Evolutionary conservation across 2,113 vertebrate species (phyloP).

Genomic region (Xenus cinereus): DNA sequence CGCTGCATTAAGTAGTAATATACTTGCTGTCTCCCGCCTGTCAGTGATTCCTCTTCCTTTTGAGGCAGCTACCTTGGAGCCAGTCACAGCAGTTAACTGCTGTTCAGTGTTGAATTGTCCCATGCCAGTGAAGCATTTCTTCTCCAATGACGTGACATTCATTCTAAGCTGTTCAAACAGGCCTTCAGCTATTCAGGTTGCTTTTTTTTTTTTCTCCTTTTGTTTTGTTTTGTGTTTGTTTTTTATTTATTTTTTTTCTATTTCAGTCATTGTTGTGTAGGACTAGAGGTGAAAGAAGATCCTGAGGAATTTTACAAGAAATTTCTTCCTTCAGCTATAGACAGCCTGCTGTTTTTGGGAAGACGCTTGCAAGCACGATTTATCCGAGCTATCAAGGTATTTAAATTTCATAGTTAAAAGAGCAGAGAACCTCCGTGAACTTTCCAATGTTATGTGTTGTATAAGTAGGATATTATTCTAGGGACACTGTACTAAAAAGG

Average conservation of each 20-base stretch:
- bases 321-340: conserved; percentile 78
- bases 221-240: too few species aligned
- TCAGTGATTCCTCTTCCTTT: background rate
- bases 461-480: background rate
- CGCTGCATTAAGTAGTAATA: background rate
- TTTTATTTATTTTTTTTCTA: background rate
- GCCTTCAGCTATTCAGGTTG: background rate
- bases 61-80: conserved; percentile 27
- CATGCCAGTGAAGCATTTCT: conserved; percentile 34
- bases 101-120: conserved; percentile 33
- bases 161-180: conserved; percentile 41
- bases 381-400: conserved; percentile 75
- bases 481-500: background rate
- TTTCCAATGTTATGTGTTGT: background rate
- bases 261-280: conserved; percentile 83
- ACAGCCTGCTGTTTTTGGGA: conserved; percentile 79
- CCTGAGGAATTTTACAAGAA: conserved; percentile 77
- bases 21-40: background rate
- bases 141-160: background rate
- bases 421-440: background rate
- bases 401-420: background rate
- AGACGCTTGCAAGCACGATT: conserved; percentile 76
- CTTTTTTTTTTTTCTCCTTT: background rate
- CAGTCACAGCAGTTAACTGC: conserved; percentile 36
- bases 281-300: conserved; percentile 78